Conservation (phyloP, 2,888 invertebrate species). For the Lordiphosa andalusiaca region DNA sequence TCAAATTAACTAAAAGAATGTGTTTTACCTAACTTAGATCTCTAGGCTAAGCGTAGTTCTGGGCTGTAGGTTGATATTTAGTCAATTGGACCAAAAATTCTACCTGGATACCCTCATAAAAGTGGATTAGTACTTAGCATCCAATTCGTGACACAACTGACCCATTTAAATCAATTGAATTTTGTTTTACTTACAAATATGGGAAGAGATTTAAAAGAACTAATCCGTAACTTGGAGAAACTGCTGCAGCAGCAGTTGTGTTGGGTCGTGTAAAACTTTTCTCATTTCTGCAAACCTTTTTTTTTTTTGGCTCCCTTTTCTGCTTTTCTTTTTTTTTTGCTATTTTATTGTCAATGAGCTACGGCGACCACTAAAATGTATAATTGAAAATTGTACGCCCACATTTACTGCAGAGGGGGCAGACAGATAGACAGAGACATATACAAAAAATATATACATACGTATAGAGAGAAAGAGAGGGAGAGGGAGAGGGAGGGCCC, state of each 20-base stretch:
- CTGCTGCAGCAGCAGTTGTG: conserved; percentile 3
- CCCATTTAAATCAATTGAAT: no score
- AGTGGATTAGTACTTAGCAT: no score
- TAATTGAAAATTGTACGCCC: conserved; percentile 69
- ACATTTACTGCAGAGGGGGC: conserved; percentile 45
- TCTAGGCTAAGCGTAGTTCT: no score
- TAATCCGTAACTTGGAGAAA: no score
- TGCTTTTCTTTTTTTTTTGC: conserved; percentile 9
- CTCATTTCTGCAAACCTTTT: conserved; percentile 54
- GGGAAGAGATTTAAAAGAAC: no score
- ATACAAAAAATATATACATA: conserved; percentile 16
- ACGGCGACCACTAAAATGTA: conserved; percentile 62
- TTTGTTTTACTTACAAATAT: no score
- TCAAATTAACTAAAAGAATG: no score
- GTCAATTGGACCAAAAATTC: no score
- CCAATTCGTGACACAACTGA: no score
- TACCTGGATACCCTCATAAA: no score
- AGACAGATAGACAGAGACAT: conserved; percentile 3
- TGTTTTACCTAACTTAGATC: no score
- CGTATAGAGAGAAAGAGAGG: conserved; percentile 10
- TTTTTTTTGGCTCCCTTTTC: conserved; percentile 8
- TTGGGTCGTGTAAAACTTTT: conserved; percentile 47
- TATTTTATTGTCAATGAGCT: conserved; percentile 55
- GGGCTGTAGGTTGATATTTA: no score
- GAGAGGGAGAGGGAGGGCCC: background rate